Evolutionary conservation across 2,113 vertebrate genomes (phyloP), one percentile per base, ranked within the genome.

Genomic region (Platycercus adscitus): DNA sequence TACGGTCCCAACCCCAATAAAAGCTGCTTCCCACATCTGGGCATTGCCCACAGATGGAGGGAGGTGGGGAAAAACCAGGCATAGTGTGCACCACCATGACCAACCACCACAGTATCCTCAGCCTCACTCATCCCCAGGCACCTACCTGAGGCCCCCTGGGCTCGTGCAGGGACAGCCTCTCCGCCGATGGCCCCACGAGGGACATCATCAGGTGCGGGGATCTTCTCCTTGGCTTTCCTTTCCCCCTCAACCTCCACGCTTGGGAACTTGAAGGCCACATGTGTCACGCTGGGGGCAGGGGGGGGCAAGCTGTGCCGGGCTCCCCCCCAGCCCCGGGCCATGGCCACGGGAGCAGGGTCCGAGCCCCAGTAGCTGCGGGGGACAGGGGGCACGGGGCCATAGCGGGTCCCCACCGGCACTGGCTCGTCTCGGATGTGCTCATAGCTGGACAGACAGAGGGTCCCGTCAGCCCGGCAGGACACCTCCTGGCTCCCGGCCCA

Each of bases 361-460:
- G 96, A 98, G 52, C 90, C 96, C 60, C 97, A 88, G 26, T 61
- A 88, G 53, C 79, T 41, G 55, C 89, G 71, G 8, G 81, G 17
- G 6, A 97, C 3, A 0, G 58, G 12, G 23, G 97, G 97, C 16
- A 95, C 91, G 1, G 96, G 97, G 41, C 76, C 35, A 23, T 89
- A 83, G 47, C 60, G 86, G 43, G 78, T 94, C 52, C 92, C 83
- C 49, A 17, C 58, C 2, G 92, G 26, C 41, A 19, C 81, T 0
- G 56, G 69, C 24, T 96, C 72, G n/a, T 93, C 96, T 44, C 21
- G 83, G 58, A 96, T 65, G 71, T 98, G 98, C 92, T 96, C 97
- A 93, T 98, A 99, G 90, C 99, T 99, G 72, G 11, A 84, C 16
- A 79, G 25, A 76, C 15, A 88, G 76, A 90, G 15, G 10, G 10